These are phyloP conservation scores for Halcyon smyrnensis DNA, from an alignment of 2,797 vertebrate species.

Conservation along the genomic window DNA sequence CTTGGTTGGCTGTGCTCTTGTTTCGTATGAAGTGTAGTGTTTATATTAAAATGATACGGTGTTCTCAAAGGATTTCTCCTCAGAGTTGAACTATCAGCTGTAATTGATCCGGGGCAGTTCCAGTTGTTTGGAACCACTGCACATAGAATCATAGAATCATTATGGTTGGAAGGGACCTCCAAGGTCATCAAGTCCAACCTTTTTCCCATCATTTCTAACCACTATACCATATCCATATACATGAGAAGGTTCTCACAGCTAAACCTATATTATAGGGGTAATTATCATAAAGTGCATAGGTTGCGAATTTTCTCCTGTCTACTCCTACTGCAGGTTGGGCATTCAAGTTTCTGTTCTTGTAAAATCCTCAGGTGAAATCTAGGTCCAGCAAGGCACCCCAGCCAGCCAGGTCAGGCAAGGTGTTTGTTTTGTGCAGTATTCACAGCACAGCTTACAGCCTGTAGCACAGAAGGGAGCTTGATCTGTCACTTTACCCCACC, in stretches of 20 bases:
- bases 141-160: neutral
- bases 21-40: neutral
- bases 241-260: neutral
- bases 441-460: neutral
- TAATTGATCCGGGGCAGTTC: conserved; percentile 10
- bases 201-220: no score
- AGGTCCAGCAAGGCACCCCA: neutral
- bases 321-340: neutral
- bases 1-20: conserved; percentile 26
- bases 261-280: neutral
- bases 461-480: neutral
- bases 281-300: neutral
- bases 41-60: neutral
- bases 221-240: no score
- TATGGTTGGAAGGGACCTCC: no score
- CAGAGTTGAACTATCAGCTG: neutral
- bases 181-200: no score
- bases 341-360: neutral
- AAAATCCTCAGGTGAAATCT: neutral
- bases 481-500: neutral
- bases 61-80: conserved; percentile 61
- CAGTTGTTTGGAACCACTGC: conserved; percentile 8
- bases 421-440: neutral
- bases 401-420: neutral
- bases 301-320: neutral